Evolutionary conservation across 2,888 invertebrate species (phyloP), one percentile per base, ranked within the genome.

Genomic region (Pristionchus mayeri): DNA sequence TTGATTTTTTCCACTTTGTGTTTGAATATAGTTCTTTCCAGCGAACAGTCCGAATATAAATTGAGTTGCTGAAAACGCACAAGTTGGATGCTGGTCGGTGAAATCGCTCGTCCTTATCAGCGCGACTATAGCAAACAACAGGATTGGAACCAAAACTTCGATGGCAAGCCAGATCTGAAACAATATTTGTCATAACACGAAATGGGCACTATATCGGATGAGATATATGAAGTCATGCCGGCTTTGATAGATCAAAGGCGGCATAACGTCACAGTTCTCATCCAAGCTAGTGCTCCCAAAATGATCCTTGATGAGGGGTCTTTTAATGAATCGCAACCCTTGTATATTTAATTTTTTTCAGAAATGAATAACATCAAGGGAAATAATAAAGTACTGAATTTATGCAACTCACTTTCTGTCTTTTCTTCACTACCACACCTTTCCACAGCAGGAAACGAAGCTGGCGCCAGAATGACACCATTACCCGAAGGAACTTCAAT

Each of bases 61-160:
- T 30, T 52, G 48, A n/a, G n/a, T n/a, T 34, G 80, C 57, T n/a
- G 48, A 37, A 79, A 57, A 87, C 89, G 86, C 79, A 91, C 91
- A 91, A 71, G 86, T 86, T n/a, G 86, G 84, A 30, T 82, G 60
- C 7, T 80, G 48, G 21, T 87, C 88, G 11, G 86, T 86, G 76
- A 92, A 91, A 81, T 92, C 88, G 27, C 88, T 79, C 6, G 90
- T 90, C n/a, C 92, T 86, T 11, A 94, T 93, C 85, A 92, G 90
- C n/a, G 93, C 93, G 27, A 94, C 90, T 85, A 94, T 93, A n/a
- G 93, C 86, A 88, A 94, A 94, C 40, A 94, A 90, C 18, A 93
- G 88, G 57, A 94, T 89, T 1, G 94, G 94, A 89, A 93, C 93
- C 3, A 93, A 82, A 21, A 94, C 88, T 87, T 94, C 94, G 30